phyloP scores from a whole-genome alignment of 23 tunicate species.

The Halocynthia roretzi region DNA sequence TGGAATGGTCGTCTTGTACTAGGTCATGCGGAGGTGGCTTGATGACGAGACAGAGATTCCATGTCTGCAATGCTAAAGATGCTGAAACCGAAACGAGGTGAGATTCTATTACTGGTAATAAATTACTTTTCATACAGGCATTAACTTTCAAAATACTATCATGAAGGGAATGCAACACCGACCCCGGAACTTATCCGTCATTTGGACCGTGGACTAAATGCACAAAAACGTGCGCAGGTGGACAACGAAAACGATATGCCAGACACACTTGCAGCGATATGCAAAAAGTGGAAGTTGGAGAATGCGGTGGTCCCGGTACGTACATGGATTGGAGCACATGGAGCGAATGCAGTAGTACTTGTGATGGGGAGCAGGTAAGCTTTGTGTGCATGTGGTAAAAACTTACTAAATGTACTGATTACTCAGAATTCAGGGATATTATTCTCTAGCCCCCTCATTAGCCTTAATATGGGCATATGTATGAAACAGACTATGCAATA shows the following conservation, averaged over 20 bases:
- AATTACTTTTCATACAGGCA: too few species aligned
- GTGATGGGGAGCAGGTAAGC: constrained; percentile 32
- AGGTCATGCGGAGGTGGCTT: constrained; percentile 85
- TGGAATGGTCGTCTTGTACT: constrained; percentile 60
- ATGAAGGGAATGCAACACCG: constrained; percentile 48
- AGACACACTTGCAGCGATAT: constrained; percentile 64
- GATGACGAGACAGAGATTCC: constrained; percentile 37
- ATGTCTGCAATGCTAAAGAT: constrained; percentile 37
- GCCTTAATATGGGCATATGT: too few species aligned
- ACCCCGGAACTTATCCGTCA: constrained; percentile 52
- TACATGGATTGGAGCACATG: constrained; percentile 56
- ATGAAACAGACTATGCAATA: too few species aligned
- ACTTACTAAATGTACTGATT: too few species aligned
- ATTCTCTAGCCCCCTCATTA: too few species aligned
- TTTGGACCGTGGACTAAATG: constrained; percentile 74
- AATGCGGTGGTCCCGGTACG: constrained; percentile 81
- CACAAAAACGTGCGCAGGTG: constrained; percentile 90
- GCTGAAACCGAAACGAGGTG: constrained; percentile 25
- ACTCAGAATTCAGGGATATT: too few species aligned
- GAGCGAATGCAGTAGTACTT: constrained; percentile 67
- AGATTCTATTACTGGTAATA: background rate
- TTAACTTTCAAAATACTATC: too few species aligned
- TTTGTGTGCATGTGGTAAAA: too few species aligned
- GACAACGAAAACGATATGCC: constrained; percentile 40
- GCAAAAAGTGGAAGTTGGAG: constrained; percentile 38